phyloP scores from a whole-genome alignment of 2,888 invertebrate species.

The Baccha elongata region DNA sequence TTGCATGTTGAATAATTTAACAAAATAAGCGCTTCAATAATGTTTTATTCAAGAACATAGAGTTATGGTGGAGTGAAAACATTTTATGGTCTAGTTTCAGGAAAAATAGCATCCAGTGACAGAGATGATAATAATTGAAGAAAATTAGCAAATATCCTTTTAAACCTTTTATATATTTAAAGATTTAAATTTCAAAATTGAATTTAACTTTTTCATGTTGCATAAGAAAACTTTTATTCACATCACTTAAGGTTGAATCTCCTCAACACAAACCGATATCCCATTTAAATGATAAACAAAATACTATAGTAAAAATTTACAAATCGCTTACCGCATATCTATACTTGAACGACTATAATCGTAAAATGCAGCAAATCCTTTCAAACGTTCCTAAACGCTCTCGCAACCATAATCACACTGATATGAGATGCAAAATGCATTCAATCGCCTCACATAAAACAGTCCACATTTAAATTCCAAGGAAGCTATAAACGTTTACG shows the following conservation, averaged over 20 bases:
- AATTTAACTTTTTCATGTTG: no score
- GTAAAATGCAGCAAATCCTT: conserved; percentile 68
- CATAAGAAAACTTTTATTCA: no score
- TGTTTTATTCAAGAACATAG: conserved; percentile 31
- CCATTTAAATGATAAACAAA: background rate
- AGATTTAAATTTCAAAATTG: no score
- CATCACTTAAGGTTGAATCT: background rate
- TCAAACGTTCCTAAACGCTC: conserved; percentile 29
- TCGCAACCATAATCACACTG: conserved; percentile 23
- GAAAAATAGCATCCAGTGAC: background rate
- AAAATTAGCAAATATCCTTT: no score
- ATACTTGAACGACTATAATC: conserved; percentile 41
- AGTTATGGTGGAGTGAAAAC: background rate
- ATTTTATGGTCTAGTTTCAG: background rate
- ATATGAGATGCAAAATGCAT: conserved; percentile 60
- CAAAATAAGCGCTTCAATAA: conserved; percentile 25
- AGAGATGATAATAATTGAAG: no score
- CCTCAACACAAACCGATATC: background rate
- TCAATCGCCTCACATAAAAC: conserved; percentile 52
- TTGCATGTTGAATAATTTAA: conserved; percentile 46
- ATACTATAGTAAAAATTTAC: conserved; percentile 45
- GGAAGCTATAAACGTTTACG: conserved; percentile 61
- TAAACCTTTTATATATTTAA: no score
- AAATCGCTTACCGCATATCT: conserved; percentile 57
- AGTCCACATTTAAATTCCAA: conserved; percentile 52